Evolutionary conservation across 2,888 invertebrate species (phyloP), one percentile per base, ranked within the genome.

Genomic region (Chymomyza amoena): DNA sequence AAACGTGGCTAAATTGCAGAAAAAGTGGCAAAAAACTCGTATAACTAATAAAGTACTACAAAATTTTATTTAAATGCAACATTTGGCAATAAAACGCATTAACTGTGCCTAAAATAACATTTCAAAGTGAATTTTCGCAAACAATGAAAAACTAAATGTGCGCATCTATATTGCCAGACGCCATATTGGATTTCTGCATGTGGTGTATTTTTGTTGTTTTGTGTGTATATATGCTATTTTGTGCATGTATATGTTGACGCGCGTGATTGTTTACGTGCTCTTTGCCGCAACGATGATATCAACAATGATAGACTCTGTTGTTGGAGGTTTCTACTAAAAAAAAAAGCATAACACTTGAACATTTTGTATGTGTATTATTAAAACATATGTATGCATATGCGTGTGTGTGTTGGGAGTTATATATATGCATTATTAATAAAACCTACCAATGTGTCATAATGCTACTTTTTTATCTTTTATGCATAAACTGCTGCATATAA

Each of bases 141-240:
- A 45, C 32, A 39, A 69, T 25, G 69, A 71, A 75, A 84, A 76
- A 32, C n/a, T n/a, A 73, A 77, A 75, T 79, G 72, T 77, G 78
- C 75, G 77, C 61, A 73, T 72, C 69, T 70, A 70, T 75, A 32
- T 79, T 62, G 52, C 51, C 9, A 66, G 70, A 62, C 87, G 84
- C 84, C 84, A 84, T 84, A 78, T 84, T 84, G 87, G 76, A 84
- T 80, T 78, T 81, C 72, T 73, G 66, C 70, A 66, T 13, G 39
- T 13, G 4, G 39, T 18, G 62, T 70, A 66, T 78, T 64, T 75
- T 77, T 73, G 69, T 79, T 72, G 50, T 51, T 25, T 63, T 80
- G 63, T 1, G 32, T 32, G 13, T 71, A 65, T 69, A 15, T 50
- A 54, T 20, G 36, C 64, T 4, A 7, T 32, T 9, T 9, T 32